Conservation (phyloP, 1,140 invertebrate genomes). For the Anastrepha ludens region DNA sequence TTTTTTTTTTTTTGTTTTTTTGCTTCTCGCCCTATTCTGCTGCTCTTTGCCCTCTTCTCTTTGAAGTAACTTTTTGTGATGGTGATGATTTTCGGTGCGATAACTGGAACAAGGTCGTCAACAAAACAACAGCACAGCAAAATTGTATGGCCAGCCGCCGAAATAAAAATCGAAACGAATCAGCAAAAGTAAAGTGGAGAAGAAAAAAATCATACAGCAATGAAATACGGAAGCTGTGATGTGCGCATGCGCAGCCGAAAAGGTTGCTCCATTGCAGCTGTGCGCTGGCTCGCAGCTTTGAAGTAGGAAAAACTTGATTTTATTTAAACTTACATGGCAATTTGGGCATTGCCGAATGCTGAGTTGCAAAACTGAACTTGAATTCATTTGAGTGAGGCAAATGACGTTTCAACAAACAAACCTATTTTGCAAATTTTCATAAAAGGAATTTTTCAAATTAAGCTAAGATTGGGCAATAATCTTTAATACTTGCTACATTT, state of each 20-base stretch:
- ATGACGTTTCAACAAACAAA: not conserved
- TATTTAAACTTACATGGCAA: not conserved
- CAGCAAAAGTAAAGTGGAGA: not conserved
- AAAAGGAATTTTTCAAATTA: too few species aligned
- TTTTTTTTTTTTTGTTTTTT: not conserved
- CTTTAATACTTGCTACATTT: not conserved
- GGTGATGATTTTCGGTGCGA: constrained; percentile 40
- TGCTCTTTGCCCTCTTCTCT: constrained; percentile 49
- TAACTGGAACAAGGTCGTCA: constrained; percentile 54
- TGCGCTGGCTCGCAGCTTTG: not conserved
- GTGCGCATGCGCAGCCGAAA: not conserved
- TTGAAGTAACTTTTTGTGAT: not conserved
- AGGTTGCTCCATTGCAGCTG: constrained; percentile 19
- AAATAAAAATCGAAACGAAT: constrained; percentile 30
- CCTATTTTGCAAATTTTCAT: too few species aligned
- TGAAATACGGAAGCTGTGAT: constrained; percentile 32
- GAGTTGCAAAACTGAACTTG: constrained; percentile 37
- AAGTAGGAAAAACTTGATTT: not conserved
- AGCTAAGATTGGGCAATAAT: too few species aligned
- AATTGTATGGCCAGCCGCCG: not conserved
- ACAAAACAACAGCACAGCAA: constrained; percentile 41
- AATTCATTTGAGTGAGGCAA: not conserved
- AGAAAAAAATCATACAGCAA: constrained; percentile 16
- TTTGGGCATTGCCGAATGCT: not conserved
- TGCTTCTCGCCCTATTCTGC: constrained; percentile 12